Conservation (phyloP, 2,888 invertebrate species). For the Diaphora mendica region DNA sequence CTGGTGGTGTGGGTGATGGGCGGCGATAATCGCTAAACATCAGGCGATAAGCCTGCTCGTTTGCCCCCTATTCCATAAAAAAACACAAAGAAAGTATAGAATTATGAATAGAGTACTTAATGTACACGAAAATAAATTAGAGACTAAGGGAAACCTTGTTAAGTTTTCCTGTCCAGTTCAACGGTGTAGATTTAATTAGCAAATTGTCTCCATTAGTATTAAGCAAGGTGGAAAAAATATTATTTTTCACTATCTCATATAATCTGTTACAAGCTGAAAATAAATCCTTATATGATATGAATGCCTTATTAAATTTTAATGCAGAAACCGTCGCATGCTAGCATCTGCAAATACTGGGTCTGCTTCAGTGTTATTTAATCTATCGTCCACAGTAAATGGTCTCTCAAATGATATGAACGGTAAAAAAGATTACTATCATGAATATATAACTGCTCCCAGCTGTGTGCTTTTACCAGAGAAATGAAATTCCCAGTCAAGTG, state of each 20-base stretch:
- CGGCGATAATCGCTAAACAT: too few species aligned
- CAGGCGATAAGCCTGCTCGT: too few species aligned
- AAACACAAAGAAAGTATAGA: neutral
- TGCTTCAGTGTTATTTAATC: neutral
- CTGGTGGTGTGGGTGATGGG: too few species aligned
- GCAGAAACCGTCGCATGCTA: neutral
- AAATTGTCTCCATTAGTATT: neutral
- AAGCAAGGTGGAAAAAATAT: neutral
- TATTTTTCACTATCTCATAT: neutral
- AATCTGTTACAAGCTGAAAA: neutral
- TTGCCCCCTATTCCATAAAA: too few species aligned
- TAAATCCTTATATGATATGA: neutral
- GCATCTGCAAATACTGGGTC: neutral
- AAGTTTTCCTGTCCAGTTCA: neutral
- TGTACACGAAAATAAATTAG: neutral
- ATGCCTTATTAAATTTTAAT: too few species aligned
- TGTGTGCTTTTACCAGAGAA: slow-evolving; percentile 12
- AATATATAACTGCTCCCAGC: slow-evolving; percentile 11
- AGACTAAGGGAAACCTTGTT: neutral
- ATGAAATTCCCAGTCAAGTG: slow-evolving; percentile 15
- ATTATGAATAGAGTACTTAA: neutral
- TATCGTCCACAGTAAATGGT: neutral
- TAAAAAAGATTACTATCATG: slow-evolving; percentile 5
- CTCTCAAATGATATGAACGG: neutral
- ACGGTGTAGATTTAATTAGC: neutral